Conservation (phyloP, 2,113 vertebrate genomes). For the Psittacula cyanocephala region DNA sequence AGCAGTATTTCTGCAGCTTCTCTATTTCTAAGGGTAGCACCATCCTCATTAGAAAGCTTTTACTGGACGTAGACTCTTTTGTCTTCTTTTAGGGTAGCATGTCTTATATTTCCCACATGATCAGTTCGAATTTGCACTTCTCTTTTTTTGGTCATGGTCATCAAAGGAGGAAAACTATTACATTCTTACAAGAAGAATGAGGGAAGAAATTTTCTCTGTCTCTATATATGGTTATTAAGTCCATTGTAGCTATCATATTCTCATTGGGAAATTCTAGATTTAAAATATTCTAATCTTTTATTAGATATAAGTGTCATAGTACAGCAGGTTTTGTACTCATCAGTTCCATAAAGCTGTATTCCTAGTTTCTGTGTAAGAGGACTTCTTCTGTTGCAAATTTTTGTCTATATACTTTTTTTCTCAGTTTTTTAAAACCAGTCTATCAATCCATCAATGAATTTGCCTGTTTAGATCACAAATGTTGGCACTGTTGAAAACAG, state of each 20-base stretch:
- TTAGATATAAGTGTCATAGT: background rate
- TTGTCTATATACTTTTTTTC: background rate
- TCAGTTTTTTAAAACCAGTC: background rate
- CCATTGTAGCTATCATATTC: background rate
- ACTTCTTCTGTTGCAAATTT: background rate
- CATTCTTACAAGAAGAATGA: background rate
- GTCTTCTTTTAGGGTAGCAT: background rate
- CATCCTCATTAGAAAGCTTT: background rate
- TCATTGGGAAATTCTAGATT: background rate
- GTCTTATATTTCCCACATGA: background rate
- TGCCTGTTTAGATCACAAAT: background rate
- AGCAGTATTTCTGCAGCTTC: background rate
- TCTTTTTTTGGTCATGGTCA: background rate
- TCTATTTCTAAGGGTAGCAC: background rate
- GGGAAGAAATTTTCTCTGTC: background rate
- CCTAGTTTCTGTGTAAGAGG: background rate
- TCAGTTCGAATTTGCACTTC: background rate
- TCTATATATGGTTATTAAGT: background rate
- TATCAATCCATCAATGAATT: background rate
- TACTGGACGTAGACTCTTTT: background rate
- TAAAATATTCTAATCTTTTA: background rate
- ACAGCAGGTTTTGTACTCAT: background rate
- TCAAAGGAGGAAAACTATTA: background rate
- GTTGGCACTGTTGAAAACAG: background rate
- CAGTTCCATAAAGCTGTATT: background rate